Conservation (phyloP, 2,113 vertebrate genomes). For the Antechinus stuartii region DNA sequence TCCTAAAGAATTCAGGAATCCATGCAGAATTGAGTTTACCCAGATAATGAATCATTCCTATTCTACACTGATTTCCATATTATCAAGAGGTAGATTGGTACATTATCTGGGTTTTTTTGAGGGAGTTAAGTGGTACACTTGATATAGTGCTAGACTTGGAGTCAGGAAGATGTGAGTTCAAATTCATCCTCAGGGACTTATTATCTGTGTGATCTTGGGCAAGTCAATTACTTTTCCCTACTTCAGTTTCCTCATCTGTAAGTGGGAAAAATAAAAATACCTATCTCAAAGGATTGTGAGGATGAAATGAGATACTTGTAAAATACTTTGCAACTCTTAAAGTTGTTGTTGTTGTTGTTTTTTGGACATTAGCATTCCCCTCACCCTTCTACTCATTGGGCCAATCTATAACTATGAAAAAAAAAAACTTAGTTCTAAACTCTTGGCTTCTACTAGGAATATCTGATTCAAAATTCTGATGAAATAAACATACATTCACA, state of each 20-base stretch:
- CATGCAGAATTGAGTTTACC: background rate
- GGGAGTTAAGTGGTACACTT: background rate
- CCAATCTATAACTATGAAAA: background rate
- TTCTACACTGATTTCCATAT: background rate
- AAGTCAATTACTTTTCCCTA: background rate
- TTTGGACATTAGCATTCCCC: background rate
- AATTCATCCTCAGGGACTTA: background rate
- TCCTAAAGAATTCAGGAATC: background rate
- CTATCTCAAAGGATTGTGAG: background rate
- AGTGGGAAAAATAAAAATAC: background rate
- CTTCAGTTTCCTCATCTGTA: background rate
- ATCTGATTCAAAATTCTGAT: background rate
- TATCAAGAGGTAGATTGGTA: background rate
- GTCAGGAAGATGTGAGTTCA: background rate
- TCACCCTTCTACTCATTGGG: background rate
- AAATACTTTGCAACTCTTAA: background rate
- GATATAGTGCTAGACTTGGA: background rate
- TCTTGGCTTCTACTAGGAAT: background rate
- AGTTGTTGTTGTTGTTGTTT: background rate
- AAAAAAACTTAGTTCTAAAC: background rate
- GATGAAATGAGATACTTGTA: background rate
- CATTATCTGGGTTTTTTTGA: background rate
- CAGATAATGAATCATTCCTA: background rate
- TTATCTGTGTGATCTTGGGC: background rate
- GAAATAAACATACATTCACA: background rate